phyloP scores from a whole-genome alignment of 2,113 vertebrate species.

The Pseudolaguvia tuberculata region DNA sequence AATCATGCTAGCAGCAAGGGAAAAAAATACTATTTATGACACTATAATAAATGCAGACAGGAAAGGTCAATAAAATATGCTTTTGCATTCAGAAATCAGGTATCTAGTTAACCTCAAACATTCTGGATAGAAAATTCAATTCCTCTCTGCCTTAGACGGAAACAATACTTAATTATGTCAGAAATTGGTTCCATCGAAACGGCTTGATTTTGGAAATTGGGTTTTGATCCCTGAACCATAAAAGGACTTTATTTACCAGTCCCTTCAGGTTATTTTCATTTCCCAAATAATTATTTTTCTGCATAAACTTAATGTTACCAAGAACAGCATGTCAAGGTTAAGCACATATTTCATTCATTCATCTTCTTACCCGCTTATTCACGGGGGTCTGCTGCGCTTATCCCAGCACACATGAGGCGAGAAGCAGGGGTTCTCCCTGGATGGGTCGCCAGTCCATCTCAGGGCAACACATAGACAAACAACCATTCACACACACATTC shows the following conservation, averaged over 20 bases:
- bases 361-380: too few species aligned
- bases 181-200: neutral
- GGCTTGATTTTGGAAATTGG: conserved; percentile 25
- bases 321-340: conserved; percentile 8
- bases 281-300: conserved; percentile 7
- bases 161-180: conserved; percentile 29
- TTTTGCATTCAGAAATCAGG: conserved; percentile 6
- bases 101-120: conserved; percentile 16
- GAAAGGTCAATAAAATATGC: conserved; percentile 14
- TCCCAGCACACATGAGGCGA: too few species aligned
- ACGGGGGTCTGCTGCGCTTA: too few species aligned
- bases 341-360: neutral
- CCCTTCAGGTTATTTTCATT: conserved; percentile 14
- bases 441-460: too few species aligned
- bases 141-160: conserved; percentile 32
- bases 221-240: conserved; percentile 19
- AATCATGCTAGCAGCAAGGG: conserved; percentile 5
- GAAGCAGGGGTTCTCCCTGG: too few species aligned
- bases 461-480: too few species aligned
- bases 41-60: neutral
- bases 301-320: conserved; percentile 10
- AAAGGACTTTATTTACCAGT: neutral
- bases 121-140: conserved; percentile 22
- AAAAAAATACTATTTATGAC: neutral
- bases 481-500: too few species aligned